Conservation (phyloP, 2,888 invertebrate species). For the Hedya salicella region DNA sequence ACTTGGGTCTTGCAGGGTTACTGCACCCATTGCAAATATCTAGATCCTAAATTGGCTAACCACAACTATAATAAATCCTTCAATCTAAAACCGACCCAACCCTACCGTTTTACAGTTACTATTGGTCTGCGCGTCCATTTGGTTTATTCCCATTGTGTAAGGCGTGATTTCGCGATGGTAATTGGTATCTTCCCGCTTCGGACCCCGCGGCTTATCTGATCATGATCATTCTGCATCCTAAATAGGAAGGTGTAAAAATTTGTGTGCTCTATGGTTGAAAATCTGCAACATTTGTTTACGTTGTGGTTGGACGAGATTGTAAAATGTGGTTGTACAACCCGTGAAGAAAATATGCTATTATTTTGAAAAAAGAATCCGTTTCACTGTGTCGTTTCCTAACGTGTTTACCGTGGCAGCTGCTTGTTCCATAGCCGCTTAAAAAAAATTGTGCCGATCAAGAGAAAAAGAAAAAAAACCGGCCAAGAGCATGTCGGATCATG, state of each 20-base stretch:
- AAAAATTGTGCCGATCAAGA: too few species aligned
- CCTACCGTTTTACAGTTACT: not conserved
- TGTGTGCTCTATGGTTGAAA: not conserved
- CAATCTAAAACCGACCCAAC: constrained; percentile 44
- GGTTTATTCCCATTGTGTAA: constrained; percentile 43
- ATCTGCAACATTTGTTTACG: not conserved
- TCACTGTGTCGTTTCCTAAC: too few species aligned
- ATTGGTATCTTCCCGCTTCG: constrained; percentile 70
- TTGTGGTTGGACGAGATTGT: not conserved
- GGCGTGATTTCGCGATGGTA: constrained; percentile 59
- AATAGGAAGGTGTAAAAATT: constrained; percentile 43
- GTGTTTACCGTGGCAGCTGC: too few species aligned
- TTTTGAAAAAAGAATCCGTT: too few species aligned
- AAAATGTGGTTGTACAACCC: not conserved
- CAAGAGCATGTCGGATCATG: too few species aligned
- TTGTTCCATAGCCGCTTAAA: too few species aligned
- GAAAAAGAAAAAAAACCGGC: too few species aligned
- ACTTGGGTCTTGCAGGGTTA: constrained; percentile 57
- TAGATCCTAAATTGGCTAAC: constrained; percentile 6
- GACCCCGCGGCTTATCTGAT: constrained; percentile 61
- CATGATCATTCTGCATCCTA: constrained; percentile 43
- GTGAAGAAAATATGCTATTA: too few species aligned
- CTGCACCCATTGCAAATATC: constrained; percentile 72
- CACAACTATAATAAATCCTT: constrained; percentile 31
- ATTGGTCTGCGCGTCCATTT: constrained; percentile 37